Conservation (phyloP, 2,888 invertebrate species). For the Calliphora vomitoria region DNA sequence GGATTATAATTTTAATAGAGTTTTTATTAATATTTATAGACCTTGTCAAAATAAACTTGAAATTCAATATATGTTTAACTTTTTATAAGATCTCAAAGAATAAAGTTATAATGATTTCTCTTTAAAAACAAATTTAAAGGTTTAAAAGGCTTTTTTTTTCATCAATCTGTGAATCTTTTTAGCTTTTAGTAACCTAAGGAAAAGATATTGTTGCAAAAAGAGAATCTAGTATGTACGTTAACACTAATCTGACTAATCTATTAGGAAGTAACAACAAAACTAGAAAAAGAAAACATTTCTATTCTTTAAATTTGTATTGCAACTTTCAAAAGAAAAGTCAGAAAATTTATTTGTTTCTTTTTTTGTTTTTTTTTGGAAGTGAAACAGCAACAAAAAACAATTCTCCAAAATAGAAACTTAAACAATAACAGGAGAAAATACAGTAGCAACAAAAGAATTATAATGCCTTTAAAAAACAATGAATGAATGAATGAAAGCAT, state of each 20-base stretch:
- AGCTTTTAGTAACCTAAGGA: background rate
- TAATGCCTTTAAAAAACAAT: constrained; percentile 19
- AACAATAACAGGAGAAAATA: constrained; percentile 17
- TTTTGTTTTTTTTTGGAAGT: background rate
- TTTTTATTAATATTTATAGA: too few species aligned
- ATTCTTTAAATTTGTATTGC: background rate
- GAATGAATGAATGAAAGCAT: constrained; percentile 30
- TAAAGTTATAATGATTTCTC: too few species aligned
- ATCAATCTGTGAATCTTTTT: too few species aligned
- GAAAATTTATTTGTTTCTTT: background rate
- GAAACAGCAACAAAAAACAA: background rate
- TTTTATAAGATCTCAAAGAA: too few species aligned
- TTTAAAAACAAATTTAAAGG: background rate
- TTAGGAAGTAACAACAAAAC: background rate
- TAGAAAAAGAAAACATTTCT: background rate
- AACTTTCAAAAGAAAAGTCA: background rate
- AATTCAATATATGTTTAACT: too few species aligned
- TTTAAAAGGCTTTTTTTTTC: background rate
- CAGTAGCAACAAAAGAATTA: constrained; percentile 54
- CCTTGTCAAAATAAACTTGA: too few species aligned
- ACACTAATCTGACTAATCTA: constrained; percentile 34
- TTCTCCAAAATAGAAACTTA: background rate
- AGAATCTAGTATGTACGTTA: background rate
- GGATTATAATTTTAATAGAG: too few species aligned
- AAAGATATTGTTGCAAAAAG: background rate